Conservation (phyloP, 64 coral and sea anemone genomes). For the Dendrophyllia cribrosa region DNA sequence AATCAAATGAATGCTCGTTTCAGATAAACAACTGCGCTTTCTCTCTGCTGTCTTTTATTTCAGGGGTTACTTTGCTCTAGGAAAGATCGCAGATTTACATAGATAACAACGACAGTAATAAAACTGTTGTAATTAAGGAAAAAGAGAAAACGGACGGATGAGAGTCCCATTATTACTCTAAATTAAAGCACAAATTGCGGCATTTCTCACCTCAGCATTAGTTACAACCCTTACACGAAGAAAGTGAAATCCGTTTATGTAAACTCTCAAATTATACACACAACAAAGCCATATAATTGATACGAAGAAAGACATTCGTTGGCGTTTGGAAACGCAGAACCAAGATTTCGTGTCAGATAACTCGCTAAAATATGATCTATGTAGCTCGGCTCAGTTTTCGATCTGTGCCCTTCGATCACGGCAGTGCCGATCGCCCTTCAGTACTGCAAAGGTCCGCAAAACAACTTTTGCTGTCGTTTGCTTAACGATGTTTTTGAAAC, state of each 20-base stretch:
- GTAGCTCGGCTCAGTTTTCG: neutral
- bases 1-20: neutral
- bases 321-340: neutral
- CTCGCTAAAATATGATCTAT: conserved; percentile 25
- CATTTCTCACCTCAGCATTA: too few relatives aligned
- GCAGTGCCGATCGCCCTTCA: neutral
- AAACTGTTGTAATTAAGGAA: neutral
- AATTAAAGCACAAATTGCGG: too few relatives aligned
- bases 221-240: too few relatives aligned
- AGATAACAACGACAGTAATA: neutral
- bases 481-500: neutral
- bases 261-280: neutral
- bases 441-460: too few relatives aligned
- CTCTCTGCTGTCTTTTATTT: neutral
- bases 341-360: conserved; percentile 54
- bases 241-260: neutral
- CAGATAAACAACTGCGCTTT: neutral
- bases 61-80: neutral
- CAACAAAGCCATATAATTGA: neutral
- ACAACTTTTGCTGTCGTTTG: neutral
- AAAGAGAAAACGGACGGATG: neutral
- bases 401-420: neutral
- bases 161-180: too few relatives aligned
- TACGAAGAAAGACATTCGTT: neutral
- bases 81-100: neutral